Evolutionary conservation across 2,797 vertebrate species (phyloP).

Genomic region (Betta splendens): DNA sequence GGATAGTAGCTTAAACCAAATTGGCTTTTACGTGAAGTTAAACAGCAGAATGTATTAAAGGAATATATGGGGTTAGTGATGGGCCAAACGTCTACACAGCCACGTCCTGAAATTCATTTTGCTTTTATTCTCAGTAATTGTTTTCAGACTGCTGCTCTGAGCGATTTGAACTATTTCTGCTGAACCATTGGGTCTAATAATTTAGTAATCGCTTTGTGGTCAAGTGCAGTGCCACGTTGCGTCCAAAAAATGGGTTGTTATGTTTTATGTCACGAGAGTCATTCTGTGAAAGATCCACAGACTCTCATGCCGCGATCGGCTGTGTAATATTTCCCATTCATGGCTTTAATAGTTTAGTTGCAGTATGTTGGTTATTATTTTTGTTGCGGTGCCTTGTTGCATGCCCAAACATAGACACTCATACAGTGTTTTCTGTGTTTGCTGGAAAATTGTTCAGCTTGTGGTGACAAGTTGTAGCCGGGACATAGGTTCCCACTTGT

Average conservation of each 20-base stretch:
- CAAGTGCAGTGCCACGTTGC: conserved; percentile 50
- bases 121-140: conserved; percentile 57
- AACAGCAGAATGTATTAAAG: conserved; percentile 24
- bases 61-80: conserved; percentile 39
- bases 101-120: conserved; percentile 38
- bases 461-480: neutral
- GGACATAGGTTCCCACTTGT: neutral
- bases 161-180: conserved; percentile 45
- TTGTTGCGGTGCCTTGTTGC: neutral
- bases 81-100: conserved; percentile 41
- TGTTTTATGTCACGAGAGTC: neutral
- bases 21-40: conserved; percentile 17
- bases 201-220: conserved; percentile 53
- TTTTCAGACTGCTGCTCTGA: conserved; percentile 57
- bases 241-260: conserved; percentile 35
- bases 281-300: conserved; percentile 11
- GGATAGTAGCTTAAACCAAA: conserved; percentile 13
- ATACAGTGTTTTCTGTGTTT: neutral
- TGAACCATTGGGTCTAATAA: conserved; percentile 44
- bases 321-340: conserved; percentile 4
- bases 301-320: neutral
- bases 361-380: neutral
- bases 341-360: neutral
- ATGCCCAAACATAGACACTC: conserved; percentile 2
- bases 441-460: neutral